Evolutionary conservation across 2,113 vertebrate genomes (phyloP).

Genomic region (Serinus canaria): DNA sequence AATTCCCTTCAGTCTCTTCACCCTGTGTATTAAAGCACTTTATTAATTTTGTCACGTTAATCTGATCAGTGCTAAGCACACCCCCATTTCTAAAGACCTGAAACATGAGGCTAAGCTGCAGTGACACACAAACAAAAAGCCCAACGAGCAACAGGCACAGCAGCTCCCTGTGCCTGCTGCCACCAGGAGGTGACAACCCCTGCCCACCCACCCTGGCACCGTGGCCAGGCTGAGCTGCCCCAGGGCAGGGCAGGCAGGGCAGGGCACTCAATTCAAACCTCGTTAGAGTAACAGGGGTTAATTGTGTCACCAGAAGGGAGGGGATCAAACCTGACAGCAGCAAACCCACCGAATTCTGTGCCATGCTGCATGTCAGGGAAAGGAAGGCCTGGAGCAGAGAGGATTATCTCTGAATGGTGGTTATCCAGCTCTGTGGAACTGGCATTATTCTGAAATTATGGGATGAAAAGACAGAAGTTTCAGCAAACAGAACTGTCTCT

Average conservation of each 20-base stretch:
- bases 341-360: not conserved
- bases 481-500: not conserved
- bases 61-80: constrained; percentile 55
- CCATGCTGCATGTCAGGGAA: not conserved
- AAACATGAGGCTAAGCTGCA: not conserved
- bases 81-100: not conserved
- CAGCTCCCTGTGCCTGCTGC: not conserved
- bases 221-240: not conserved
- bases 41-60: constrained; percentile 69
- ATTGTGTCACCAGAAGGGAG: not conserved
- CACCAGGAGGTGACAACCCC: not conserved
- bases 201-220: not conserved
- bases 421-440: not conserved
- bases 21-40: constrained; percentile 47
- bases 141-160: not conserved
- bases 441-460: constrained; percentile 32
- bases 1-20: constrained; percentile 57
- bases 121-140: not conserved
- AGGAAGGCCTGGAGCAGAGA: constrained; percentile 18
- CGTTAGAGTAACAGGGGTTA: not conserved
- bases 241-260: not conserved
- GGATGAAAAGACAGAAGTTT: constrained; percentile 21
- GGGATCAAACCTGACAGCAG: not conserved
- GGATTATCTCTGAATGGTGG: constrained; percentile 47
- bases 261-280: not conserved